Percentiles rank a stretch among this genome's conserved stretches.
Conservation (phyloP, 2,888 invertebrate genomes). For the Andrena trimmerana region DNA sequence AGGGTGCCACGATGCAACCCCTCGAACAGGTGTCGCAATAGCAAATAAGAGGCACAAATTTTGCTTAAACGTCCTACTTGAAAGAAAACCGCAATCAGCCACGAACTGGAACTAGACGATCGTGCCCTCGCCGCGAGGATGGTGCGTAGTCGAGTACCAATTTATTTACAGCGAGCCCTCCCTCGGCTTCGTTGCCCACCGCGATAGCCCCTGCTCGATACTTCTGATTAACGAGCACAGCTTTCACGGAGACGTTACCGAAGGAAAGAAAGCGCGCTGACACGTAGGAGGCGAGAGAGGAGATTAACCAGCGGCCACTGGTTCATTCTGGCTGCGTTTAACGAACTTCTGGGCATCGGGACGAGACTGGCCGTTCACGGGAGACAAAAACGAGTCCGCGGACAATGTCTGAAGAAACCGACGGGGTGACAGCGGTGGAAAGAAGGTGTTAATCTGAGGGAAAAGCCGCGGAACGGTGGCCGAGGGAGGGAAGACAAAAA, state of each 20-base stretch:
- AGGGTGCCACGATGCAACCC: background rate
- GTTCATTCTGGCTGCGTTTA: background rate
- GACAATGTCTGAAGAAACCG: conserved; percentile 17
- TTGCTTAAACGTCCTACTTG: background rate
- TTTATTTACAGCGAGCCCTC: no score
- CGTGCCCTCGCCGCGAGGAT: no score
- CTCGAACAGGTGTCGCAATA: background rate
- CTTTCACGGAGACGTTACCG: background rate
- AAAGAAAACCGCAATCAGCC: background rate
- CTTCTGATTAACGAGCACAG: conserved; percentile 27
- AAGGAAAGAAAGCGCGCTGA: background rate
- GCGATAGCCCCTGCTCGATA: no score
- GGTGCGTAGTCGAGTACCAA: no score
- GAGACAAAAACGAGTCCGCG: conserved; percentile 6
- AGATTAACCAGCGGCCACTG: conserved; percentile 10
- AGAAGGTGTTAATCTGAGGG: conserved; percentile 51
- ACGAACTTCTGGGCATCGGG: background rate
- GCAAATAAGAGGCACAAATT: background rate
- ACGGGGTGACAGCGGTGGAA: conserved; percentile 1
- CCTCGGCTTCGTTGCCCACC: no score
- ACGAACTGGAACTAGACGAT: no score
- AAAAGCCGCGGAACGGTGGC: conserved; percentile 18
- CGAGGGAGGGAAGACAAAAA: background rate
- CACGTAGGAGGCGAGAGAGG: conserved; percentile 1
- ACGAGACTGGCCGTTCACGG: background rate